These are phyloP conservation scores for Sipha flava DNA, from an alignment of 1,140 invertebrate genomes.

Conservation along the genomic window DNA sequence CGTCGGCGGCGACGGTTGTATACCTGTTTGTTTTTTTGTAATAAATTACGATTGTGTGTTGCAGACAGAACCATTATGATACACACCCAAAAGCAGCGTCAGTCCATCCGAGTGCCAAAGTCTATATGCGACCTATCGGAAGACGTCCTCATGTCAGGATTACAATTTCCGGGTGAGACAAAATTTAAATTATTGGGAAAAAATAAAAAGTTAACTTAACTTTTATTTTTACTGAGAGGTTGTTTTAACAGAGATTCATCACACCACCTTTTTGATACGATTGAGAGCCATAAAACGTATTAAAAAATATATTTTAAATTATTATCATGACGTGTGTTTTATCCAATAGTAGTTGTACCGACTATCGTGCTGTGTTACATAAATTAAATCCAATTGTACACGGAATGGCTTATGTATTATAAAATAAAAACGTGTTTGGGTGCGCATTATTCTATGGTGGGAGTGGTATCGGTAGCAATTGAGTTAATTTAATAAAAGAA, in stretches of 20 bases:
- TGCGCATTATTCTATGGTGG: too few relatives aligned
- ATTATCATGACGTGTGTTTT: too few relatives aligned
- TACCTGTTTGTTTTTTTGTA: neutral
- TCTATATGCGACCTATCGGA: slow-evolving; percentile 13
- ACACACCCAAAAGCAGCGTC: neutral
- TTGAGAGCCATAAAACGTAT: too few relatives aligned
- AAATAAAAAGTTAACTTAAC: too few relatives aligned
- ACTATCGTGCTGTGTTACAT: too few relatives aligned
- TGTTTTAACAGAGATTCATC: too few relatives aligned
- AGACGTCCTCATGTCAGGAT: slow-evolving; percentile 1
- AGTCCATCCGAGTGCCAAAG: slow-evolving; percentile 1
- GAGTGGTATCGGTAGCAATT: too few relatives aligned
- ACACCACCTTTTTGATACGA: too few relatives aligned
- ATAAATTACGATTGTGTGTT: slow-evolving; percentile 1
- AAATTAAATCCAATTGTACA: too few relatives aligned
- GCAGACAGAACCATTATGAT: neutral
- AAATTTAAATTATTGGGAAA: neutral
- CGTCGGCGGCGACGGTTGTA: neutral
- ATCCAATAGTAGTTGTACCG: neutral
- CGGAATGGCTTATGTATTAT: too few relatives aligned
- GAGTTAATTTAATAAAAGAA: neutral
- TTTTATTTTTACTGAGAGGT: too few relatives aligned
- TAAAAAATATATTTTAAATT: too few relatives aligned
- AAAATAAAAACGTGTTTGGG: neutral
- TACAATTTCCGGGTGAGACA: slow-evolving; percentile 24